Evolutionary conservation across 2,113 vertebrate species (phyloP).

Genomic region (Dendropsophus ebraccatus): DNA sequence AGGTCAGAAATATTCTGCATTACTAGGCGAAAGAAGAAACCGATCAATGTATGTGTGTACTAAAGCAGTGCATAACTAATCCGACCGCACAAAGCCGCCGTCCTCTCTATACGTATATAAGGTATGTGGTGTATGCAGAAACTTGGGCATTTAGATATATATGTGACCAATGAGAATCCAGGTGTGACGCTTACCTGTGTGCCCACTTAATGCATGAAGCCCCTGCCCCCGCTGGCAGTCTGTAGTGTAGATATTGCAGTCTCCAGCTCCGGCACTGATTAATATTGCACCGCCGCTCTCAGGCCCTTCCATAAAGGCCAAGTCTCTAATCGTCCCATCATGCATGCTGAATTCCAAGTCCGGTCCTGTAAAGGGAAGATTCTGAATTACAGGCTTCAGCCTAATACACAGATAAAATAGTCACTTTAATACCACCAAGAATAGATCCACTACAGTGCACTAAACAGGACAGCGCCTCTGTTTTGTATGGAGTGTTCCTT

Average conservation of each 20-base stretch:
- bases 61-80: too few species aligned
- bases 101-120: too few species aligned
- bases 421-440: too few species aligned
- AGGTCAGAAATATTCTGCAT: neutral
- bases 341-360: constrained; percentile 98
- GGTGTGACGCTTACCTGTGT: constrained; percentile 78
- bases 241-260: constrained; percentile 95
- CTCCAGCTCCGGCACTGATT: constrained; percentile 96
- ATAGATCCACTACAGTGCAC: too few species aligned
- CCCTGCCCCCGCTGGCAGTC: constrained; percentile 95
- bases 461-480: too few species aligned
- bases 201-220: constrained; percentile 91
- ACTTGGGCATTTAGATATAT: too few species aligned
- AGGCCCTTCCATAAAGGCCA: constrained; percentile 98
- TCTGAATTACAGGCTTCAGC: neutral
- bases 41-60: neutral
- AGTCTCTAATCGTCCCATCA: constrained; percentile 95
- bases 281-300: constrained; percentile 95
- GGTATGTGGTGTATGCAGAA: too few species aligned
- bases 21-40: neutral
- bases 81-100: too few species aligned
- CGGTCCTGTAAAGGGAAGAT: constrained; percentile 77
- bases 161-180: too few species aligned
- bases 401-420: neutral
- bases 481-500: too few species aligned